Conservation (phyloP, 2,113 vertebrate genomes). For the Crypturellus undulatus region DNA sequence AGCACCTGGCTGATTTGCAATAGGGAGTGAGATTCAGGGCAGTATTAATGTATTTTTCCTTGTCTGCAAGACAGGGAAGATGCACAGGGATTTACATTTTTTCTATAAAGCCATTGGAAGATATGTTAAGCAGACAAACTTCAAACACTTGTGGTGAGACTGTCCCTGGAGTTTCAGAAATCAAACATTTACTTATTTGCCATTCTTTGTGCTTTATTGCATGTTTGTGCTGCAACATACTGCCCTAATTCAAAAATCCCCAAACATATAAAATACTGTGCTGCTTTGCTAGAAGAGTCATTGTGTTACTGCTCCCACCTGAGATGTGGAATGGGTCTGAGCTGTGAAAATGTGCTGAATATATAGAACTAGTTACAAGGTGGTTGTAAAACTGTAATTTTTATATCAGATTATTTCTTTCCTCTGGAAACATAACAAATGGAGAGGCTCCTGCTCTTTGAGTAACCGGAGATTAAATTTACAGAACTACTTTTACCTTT, state of each 20-base stretch:
- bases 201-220: background rate
- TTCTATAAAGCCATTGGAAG: background rate
- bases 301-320: background rate
- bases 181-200: conserved; percentile 1
- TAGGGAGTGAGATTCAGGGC: background rate
- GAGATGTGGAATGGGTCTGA: background rate
- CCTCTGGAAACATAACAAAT: background rate
- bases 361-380: background rate
- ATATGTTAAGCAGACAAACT: background rate
- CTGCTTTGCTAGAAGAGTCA: background rate
- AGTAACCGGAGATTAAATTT: conserved; percentile 13
- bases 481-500: conserved; percentile 2
- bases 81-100: background rate
- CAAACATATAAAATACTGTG: background rate
- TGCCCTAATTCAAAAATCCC: background rate
- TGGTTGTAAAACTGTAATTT: background rate
- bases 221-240: background rate
- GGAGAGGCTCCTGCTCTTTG: background rate
- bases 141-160: background rate
- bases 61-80: background rate
- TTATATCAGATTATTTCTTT: background rate
- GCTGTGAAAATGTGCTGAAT: conserved; percentile 14
- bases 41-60: background rate
- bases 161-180: background rate
- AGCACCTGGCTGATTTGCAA: background rate